Conservation (phyloP, 92 coral and sea anemone species). For the Blastomussa wellsi region DNA sequence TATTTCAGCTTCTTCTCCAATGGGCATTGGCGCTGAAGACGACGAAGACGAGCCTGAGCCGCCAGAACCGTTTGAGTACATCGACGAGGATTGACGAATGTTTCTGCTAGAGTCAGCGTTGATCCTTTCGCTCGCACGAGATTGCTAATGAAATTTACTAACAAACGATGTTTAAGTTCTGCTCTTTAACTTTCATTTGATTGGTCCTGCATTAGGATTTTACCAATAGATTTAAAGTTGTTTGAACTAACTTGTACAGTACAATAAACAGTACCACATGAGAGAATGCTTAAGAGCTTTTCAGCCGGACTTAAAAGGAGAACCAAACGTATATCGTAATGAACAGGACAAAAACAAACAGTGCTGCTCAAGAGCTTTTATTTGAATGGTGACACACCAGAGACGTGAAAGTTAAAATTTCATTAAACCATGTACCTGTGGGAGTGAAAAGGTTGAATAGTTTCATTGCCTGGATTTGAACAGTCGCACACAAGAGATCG, state of each 20-base stretch:
- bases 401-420: not conserved
- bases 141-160: not conserved
- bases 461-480: not conserved
- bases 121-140: not conserved
- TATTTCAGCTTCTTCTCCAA: slow-evolving; percentile 68
- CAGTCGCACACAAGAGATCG: not conserved
- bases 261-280: not conserved
- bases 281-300: not conserved
- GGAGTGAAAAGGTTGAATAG: not conserved
- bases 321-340: no score
- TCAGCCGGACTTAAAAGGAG: no score
- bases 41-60: slow-evolving; percentile 98
- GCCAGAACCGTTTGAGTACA: slow-evolving; percentile 95
- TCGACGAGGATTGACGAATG: slow-evolving; percentile 79
- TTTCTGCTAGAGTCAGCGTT: not conserved
- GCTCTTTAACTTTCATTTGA: not conserved
- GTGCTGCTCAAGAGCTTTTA: not conserved
- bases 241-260: not conserved
- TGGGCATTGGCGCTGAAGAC: slow-evolving; percentile 82
- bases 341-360: not conserved
- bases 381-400: not conserved
- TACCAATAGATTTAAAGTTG: not conserved
- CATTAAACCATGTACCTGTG: not conserved
- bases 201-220: not conserved
- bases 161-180: not conserved